phyloP scores from a whole-genome alignment of 2,113 vertebrate species.

The Campylomormyrus numenius region DNA sequence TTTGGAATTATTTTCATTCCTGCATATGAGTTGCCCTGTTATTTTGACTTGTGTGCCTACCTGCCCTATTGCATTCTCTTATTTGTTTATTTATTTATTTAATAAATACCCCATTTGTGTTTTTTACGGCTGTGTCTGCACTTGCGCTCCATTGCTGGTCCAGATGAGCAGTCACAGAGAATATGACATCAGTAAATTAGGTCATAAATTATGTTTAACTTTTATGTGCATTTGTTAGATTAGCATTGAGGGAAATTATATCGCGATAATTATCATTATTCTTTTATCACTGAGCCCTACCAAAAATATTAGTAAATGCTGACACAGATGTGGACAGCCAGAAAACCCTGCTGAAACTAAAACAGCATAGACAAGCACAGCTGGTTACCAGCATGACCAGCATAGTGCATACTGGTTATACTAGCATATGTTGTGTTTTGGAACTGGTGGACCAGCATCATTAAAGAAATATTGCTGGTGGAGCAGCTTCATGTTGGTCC shows the following conservation, averaged over 20 bases:
- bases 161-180: background rate
- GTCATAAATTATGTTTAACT: background rate
- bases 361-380: background rate
- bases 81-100: background rate
- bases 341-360: background rate
- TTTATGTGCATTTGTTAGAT: background rate
- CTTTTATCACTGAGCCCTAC: background rate
- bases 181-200: background rate
- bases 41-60: background rate
- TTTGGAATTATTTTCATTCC: background rate
- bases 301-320: background rate
- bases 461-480: background rate
- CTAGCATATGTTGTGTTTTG: too few species aligned
- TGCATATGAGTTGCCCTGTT: background rate
- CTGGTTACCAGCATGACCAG: background rate
- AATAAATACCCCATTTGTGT: background rate
- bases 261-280: background rate
- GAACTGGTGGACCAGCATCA: background rate
- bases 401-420: too few species aligned
- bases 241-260: background rate
- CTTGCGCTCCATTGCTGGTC: background rate
- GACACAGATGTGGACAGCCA: background rate
- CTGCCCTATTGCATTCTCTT: background rate
- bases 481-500: background rate
- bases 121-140: background rate